These are phyloP conservation scores for Actenoides lindsayi DNA, from an alignment of 2,113 vertebrate genomes.

Conservation along the genomic window DNA sequence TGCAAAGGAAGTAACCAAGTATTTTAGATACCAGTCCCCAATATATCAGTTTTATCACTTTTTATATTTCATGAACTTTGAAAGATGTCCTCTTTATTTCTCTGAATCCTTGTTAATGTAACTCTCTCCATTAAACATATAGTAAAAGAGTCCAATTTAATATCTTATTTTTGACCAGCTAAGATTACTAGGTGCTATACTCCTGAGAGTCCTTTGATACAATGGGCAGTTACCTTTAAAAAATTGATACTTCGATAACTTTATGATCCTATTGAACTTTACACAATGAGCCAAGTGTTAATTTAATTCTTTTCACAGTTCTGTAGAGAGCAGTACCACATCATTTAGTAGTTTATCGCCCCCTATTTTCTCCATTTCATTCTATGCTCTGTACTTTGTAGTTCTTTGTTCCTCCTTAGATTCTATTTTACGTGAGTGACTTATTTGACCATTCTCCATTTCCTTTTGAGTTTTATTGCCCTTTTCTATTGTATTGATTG, in stretches of 20 bases:
- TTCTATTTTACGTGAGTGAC: conserved; percentile 22
- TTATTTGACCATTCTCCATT: conserved; percentile 18
- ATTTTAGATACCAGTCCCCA: background rate
- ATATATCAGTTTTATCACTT: background rate
- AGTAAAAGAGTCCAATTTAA: background rate
- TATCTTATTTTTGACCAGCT: conserved; percentile 4
- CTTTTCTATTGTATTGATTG: conserved; percentile 32
- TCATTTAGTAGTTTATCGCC: background rate
- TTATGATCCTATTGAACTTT: conserved; percentile 55
- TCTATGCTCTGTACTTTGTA: background rate
- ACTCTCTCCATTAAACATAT: background rate
- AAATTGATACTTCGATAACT: conserved; percentile 37
- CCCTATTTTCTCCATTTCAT: conserved; percentile 24
- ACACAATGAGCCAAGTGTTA: conserved; percentile 44
- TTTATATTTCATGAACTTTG: background rate
- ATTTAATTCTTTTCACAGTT: conserved; percentile 43
- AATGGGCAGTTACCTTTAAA: conserved; percentile 18
- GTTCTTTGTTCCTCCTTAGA: background rate
- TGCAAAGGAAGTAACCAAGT: background rate
- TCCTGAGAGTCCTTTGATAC: background rate
- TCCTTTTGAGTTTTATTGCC: conserved; percentile 29
- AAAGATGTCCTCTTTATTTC: background rate
- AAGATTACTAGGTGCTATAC: background rate
- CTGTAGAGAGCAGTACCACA: background rate
- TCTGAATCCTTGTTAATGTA: background rate